phyloP scores from a whole-genome alignment of 2,113 vertebrate species.

The Sturnus vulgaris region DNA sequence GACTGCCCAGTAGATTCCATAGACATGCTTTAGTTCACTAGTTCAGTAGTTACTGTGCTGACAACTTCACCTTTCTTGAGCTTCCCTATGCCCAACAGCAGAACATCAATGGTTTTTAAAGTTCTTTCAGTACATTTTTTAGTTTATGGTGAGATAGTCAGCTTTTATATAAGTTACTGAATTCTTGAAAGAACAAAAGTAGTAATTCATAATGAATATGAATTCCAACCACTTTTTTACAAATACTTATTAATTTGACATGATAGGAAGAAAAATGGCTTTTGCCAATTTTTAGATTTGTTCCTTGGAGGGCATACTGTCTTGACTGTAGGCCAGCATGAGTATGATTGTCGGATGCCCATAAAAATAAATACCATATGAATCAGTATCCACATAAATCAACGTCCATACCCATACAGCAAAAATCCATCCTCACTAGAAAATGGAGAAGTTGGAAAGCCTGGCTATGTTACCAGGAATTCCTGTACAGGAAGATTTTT shows the following conservation, averaged over 20 bases:
- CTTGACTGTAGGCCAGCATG: neutral
- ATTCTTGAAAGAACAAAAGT: neutral
- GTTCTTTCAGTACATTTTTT: neutral
- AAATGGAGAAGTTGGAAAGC: neutral
- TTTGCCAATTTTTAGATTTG: neutral
- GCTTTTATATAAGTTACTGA: neutral
- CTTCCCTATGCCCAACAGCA: neutral
- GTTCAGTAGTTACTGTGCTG: neutral
- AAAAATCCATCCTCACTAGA: neutral
- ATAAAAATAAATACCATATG: neutral
- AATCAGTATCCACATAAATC: neutral
- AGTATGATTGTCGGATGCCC: neutral
- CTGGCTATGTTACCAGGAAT: neutral
- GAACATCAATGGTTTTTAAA: neutral
- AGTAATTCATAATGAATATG: neutral
- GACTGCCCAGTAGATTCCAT: neutral
- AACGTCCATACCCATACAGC: too few relatives aligned
- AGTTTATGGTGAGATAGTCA: neutral
- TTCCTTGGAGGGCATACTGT: neutral
- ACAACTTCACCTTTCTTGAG: neutral
- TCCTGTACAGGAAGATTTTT: neutral
- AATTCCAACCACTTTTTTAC: constrained; percentile 3
- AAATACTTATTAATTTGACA: neutral
- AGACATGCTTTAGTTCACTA: neutral
- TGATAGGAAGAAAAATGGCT: neutral